Base-by-base conservation (phyloP, 2,113 vertebrate genomes). In the Elgaria multicarinata region DNA sequence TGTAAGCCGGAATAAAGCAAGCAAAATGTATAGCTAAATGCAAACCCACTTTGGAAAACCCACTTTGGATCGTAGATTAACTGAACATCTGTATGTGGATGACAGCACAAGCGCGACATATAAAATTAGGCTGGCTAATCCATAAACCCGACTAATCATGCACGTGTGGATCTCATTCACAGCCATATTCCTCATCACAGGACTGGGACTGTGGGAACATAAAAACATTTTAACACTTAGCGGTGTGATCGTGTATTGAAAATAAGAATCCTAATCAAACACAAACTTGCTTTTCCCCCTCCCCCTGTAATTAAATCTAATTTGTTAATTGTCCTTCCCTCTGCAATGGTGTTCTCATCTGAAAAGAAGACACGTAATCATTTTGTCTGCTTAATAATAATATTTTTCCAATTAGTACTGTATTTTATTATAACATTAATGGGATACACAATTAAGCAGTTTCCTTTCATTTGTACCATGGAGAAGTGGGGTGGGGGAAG, bases 371-470 rank as follows among this genome's bases (percentile, higher is more conserved):
- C 92, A 87, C 78, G 42, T 90, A 95, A 83, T 96, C 95, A 92
- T 96, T 96, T 93, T 91, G 89, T 88, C 93, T 82, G 93, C 92
- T 93, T 96, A 92, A 94, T 94, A 94, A 95, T 95, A 92, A 95
- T 93, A 95, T 96, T 89, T 96, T 96, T 93, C 91, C 93, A 93
- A 92, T 91, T 86, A 91, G 87, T 93, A 90, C 89, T 92, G 95
- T 94, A 90, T 95, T 92, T 94, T 94, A 95, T 91, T 78, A 53
- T 67, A 69, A 85, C 89, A 83, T 93, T 93, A 92, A 92, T 83
- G 87, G 55, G 87, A 91, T 93, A 31, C 90, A 76, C 92, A 92
- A 93, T 95, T 95, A 95, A n/a, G 89, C 13, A 22, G 13, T 92
- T 96, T 92, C 87, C 86, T 95, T 93, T 92, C 92, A 83, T 96